Conservation (phyloP, 2,888 invertebrate genomes). For the Hololepta plana region DNA sequence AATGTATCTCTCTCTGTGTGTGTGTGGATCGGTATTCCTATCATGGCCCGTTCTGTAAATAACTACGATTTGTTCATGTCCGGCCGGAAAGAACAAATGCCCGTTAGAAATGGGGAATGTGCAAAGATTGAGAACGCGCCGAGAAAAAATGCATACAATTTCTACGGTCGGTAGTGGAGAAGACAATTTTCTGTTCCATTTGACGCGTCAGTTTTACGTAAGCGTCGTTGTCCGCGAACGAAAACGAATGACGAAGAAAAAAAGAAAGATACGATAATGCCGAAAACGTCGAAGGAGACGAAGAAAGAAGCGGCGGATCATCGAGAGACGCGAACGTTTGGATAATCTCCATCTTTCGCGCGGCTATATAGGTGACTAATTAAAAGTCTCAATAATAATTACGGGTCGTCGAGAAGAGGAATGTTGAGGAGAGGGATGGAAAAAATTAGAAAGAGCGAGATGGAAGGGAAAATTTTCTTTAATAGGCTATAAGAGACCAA, state of each 20-base stretch:
- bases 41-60: conserved; percentile 26
- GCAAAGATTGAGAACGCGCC: conserved; percentile 27
- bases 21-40: conserved; percentile 23
- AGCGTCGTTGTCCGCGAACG: conserved; percentile 18
- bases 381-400: conserved; percentile 28
- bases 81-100: conserved; percentile 15
- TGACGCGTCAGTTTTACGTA: conserved; percentile 25
- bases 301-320: conserved; percentile 5
- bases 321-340: conserved; percentile 1
- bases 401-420: too few relatives aligned
- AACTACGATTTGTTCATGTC: conserved; percentile 30
- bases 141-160: conserved; percentile 27
- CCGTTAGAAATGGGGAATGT: conserved; percentile 24
- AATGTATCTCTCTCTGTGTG: too few relatives aligned
- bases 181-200: conserved; percentile 33
- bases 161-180: conserved; percentile 17
- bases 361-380: conserved; percentile 22
- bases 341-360: conserved; percentile 3
- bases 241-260: too few relatives aligned
- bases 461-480: too few relatives aligned
- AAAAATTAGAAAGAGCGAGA: too few relatives aligned
- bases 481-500: too few relatives aligned
- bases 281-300: too few relatives aligned
- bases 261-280: too few relatives aligned
- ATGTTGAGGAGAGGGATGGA: too few relatives aligned